A percentile compares a stretch with the other conserved stretches of the same genome.
Evolutionary conservation across 2,888 invertebrate species (phyloP).

Genomic region (Macrosiphum euphorbiae): DNA sequence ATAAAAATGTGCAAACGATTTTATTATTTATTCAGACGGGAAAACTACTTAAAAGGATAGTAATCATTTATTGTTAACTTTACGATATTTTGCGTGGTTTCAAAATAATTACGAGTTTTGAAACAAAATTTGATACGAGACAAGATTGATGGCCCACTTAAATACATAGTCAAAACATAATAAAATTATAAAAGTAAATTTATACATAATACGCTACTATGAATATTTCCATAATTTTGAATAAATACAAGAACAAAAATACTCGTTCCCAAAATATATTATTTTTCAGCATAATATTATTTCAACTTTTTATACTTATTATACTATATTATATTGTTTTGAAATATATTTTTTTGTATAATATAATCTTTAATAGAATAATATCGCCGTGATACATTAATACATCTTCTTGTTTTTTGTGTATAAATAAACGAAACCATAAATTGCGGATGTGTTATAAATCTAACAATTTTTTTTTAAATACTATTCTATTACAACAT

Average conservation of each 20-base stretch:
- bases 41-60: not conserved
- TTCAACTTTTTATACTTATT: too few species aligned
- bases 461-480: not conserved
- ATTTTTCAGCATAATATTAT: too few species aligned
- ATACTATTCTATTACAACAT: not conserved
- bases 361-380: not conserved
- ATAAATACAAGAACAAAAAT: not conserved
- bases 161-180: not conserved
- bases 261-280: too few species aligned
- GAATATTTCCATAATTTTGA: not conserved
- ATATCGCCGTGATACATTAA: not conserved
- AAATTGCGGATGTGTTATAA: not conserved
- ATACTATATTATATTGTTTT: not conserved
- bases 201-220: not conserved
- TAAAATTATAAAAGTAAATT: not conserved
- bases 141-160: not conserved
- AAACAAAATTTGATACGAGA: not conserved
- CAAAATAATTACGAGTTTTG: slow-evolving; percentile 5
- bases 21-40: not conserved
- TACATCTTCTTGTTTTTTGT: not conserved
- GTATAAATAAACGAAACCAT: not conserved
- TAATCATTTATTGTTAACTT: not conserved
- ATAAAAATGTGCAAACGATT: not conserved
- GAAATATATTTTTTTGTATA: not conserved
- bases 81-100: not conserved